A percentile compares a stretch with the other conserved stretches of the same genome.
Evolutionary conservation across 1,140 invertebrate genomes (phyloP).

Genomic region (Belonocnema kinseyi): DNA sequence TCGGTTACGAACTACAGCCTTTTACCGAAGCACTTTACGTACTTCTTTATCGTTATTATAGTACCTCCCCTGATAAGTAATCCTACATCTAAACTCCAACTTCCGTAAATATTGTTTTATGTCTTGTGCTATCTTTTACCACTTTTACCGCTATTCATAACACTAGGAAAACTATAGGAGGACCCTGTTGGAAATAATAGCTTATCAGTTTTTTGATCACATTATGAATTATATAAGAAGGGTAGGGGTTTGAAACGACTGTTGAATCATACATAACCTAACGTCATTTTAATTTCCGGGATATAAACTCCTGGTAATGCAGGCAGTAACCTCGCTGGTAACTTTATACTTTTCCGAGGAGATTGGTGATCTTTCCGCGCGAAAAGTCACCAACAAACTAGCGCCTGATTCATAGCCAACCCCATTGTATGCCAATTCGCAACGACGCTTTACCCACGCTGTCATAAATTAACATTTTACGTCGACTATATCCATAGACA

Average conservation of each 20-base stretch:
- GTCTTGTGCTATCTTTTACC: no score
- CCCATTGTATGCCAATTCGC: slow-evolving; percentile 36
- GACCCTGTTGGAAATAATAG: no score
- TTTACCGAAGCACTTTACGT: slow-evolving; percentile 13
- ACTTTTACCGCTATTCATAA: no score
- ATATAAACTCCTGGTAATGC: slow-evolving; percentile 1
- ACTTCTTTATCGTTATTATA: neutral
- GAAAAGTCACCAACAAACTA: slow-evolving; percentile 38
- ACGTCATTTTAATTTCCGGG: slow-evolving; percentile 2
- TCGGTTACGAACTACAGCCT: slow-evolving; percentile 1
- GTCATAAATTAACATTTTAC: slow-evolving; percentile 38
- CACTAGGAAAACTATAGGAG: no score
- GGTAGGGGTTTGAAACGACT: neutral
- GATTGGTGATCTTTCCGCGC: slow-evolving; percentile 40
- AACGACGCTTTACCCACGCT: slow-evolving; percentile 13
- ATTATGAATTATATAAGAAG: neutral
- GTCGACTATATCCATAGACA: slow-evolving; percentile 25
- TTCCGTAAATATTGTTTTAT: no score
- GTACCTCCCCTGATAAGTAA: neutral
- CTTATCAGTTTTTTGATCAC: no score
- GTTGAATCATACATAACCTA: neutral
- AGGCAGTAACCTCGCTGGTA: slow-evolving; percentile 6
- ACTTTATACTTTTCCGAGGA: neutral
- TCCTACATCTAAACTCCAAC: neutral
- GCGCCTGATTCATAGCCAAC: slow-evolving; percentile 35